Base-by-base conservation (phyloP, 1,140 invertebrate genomes). In the Phocides pigmalion region DNA sequence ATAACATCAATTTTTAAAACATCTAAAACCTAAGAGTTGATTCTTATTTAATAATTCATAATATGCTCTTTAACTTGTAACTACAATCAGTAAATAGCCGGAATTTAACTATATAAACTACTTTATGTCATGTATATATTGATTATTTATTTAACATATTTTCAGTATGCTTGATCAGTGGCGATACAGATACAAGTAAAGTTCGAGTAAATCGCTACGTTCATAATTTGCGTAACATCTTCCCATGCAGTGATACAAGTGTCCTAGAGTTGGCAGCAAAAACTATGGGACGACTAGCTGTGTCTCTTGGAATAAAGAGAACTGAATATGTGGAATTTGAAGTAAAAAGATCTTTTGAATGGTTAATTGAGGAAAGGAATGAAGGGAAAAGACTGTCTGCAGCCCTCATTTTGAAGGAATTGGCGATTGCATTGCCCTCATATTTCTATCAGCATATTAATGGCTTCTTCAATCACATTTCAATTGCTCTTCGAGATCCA, bases 401-500 rank as follows among this genome's bases (percentile, higher is more conserved):
- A 1, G 98, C 98, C 4, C 93, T 99, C 15, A 96, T 99, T 17
- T 85, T 99, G 9, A 95, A 96, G 78, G 99, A 99, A 92, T 91
- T 99, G 5, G 99, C 98, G 1, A 95, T 98, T n/a, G 96, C 97
- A 12, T 98, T 98, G 90, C 98, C 98, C 1, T 99, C 98, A 17
- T 98, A 98, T 89, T 99, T 99, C 88, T 99, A 98, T 86, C 98
- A 99, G 91, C 97, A 98, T 93, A 97, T 99, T 0, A 96, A 97
- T 32, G 95, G 95, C 44, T 99, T 99, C 88, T 99, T 99, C 85
- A 98, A 99, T 68, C 93, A 97, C 22, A 99, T 99, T 51, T 98
- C 99, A 80, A 96, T 96, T 82, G 97, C 97, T 8, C 94, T 99
- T 12, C 93, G 96, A 68, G 98, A 99, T 92, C 95, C 97, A 0